Percentiles rank a stretch among this genome's conserved stretches.
Conservation (phyloP, 92 coral and sea anemone genomes). For the Actinostola sp. region DNA sequence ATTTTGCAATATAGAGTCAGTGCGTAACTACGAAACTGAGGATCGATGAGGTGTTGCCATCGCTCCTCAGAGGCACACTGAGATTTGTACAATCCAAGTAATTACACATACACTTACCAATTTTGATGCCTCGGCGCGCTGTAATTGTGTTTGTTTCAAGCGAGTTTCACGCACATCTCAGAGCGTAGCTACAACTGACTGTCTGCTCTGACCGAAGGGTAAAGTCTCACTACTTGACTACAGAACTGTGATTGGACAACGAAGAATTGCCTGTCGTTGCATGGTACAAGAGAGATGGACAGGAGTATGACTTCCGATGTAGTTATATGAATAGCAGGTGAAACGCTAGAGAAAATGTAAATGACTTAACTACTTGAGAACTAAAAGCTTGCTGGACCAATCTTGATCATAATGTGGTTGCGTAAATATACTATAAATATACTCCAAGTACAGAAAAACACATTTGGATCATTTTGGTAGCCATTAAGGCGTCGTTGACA, state of each 20-base stretch:
- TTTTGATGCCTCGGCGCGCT: no score
- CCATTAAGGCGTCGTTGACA: background rate
- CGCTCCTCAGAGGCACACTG: no score
- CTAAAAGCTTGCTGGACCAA: conserved; percentile 5
- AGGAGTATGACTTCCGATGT: background rate
- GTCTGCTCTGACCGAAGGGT: background rate
- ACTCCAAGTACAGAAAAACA: background rate
- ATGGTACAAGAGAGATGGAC: background rate
- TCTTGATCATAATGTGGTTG: background rate
- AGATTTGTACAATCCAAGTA: no score
- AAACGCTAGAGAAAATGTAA: background rate
- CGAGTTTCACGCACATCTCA: no score
- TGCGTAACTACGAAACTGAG: background rate
- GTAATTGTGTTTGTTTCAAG: no score
- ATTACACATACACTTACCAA: no score
- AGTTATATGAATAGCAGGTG: conserved; percentile 9
- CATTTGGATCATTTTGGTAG: background rate
- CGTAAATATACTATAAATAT: background rate
- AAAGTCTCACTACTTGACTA: background rate
- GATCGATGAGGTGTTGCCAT: no score
- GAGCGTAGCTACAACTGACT: no score
- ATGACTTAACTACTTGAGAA: conserved; percentile 8
- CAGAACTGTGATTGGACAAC: background rate
- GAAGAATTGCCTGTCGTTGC: background rate
- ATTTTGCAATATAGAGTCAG: background rate